Evolutionary conservation across 2,113 vertebrate genomes (phyloP), one percentile per base, ranked within the genome.

Genomic region (Gallinago undulata): DNA sequence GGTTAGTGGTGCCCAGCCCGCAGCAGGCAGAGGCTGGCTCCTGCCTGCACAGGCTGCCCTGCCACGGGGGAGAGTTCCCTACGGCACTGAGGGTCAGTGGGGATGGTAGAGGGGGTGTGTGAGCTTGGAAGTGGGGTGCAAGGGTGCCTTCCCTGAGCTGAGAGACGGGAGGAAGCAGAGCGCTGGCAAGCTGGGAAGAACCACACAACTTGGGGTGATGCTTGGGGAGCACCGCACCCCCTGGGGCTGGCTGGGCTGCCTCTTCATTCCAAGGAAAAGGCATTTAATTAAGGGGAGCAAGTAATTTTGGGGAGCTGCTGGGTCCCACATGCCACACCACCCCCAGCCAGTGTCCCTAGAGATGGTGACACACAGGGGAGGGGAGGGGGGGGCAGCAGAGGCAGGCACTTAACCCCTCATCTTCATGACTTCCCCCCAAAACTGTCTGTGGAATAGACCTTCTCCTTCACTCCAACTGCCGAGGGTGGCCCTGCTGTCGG

Each of bases 291-390:
- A 59, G 37, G 76, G 1, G 6, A 90, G 41, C 0, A 4, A 63
- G 27, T 39, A 11, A 43, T 70, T 77, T 1, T 15, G 24, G 64
- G 55, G 31, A 72, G 27, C 56, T 18, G 17, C 45, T 0, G 0
- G 28, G 31, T 68, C 53, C 37, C 63, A 37, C 0, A 1, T 9
- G 18, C 37, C n/a, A 50, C 73, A 55, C 10, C 41, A 67, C 13
- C 5, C 47, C 63, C 67, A 63, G 31, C 4, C 0, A 0, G 55
- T 8, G 60, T 21, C 75, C 60, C 75, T 3, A 9, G 75, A 50
- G 69, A 64, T 1, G 0, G 33, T 16, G 2, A 0, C 10, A 13
- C 19, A n/a, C 10, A 0, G 43, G 4, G 33, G 10, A 15, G 41
- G 41, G 41, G 14, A 14, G 6, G 11, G 3, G 43, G 6, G 33